phyloP scores from a whole-genome alignment of 2,888 invertebrate genomes.

The Dryobota labecula region DNA sequence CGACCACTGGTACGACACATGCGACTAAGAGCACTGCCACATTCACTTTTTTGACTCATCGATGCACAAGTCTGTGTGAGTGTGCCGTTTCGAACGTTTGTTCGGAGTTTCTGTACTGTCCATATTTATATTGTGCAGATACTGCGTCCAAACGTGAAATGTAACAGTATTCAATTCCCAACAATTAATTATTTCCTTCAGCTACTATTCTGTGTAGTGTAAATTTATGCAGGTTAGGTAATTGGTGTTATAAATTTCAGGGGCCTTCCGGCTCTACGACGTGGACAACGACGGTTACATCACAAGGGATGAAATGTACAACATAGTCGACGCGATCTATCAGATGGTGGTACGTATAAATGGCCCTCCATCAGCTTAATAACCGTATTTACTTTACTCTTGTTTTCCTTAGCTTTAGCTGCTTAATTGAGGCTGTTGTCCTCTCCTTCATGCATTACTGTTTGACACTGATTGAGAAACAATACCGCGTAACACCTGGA shows the following conservation, averaged over 20 bases:
- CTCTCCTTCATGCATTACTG: neutral
- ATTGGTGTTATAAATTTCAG: constrained; percentile 87
- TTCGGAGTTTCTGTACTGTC: too few species aligned
- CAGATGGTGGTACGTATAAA: constrained; percentile 98
- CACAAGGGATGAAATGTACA: constrained; percentile 98
- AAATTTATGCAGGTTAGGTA: constrained; percentile 52
- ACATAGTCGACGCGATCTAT: constrained; percentile 99
- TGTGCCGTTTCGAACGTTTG: too few species aligned
- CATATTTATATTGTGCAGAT: too few species aligned
- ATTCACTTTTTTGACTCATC: too few species aligned
- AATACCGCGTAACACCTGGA: neutral
- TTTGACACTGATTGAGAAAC: neutral
- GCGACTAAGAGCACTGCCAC: too few species aligned
- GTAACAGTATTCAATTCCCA: constrained; percentile 18
- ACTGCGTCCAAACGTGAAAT: neutral
- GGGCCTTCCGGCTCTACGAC: constrained; percentile 98
- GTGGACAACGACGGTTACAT: constrained; percentile 99
- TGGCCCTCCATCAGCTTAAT: constrained; percentile 5
- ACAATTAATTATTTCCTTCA: constrained; percentile 22
- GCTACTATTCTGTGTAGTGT: constrained; percentile 1
- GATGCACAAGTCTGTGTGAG: too few species aligned
- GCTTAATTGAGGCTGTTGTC: neutral
- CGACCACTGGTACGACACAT: too few species aligned
- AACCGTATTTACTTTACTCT: constrained; percentile 17
- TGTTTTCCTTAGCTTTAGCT: constrained; percentile 6